Base-by-base conservation (phyloP, 2,797 vertebrate genomes). In the Alectoris magna region DNA sequence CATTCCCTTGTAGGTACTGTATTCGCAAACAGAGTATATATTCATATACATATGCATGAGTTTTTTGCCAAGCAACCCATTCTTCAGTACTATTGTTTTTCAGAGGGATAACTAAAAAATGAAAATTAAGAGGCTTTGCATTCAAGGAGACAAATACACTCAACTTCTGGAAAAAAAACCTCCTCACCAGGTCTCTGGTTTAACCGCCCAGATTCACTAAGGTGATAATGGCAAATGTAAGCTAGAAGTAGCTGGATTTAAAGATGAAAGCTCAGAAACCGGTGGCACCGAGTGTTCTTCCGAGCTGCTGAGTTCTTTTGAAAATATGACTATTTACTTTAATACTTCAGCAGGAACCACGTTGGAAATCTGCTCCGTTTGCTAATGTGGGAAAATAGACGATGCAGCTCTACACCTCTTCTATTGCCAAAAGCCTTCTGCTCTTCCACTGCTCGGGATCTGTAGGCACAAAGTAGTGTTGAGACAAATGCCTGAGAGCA, bases 401-500 rank as follows among this genome's bases (percentile, higher is more conserved):
- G 0, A 11, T 71, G 80, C 69, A 56, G 60, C 86, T 86, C 89
- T 90, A 73, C 48, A 78, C 48, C 51, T 22, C 73, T 86, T 8
- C 8, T 66, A 31, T 27, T 81, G 95, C 89, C 85, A 92, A 51
- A 69, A 87, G 41, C 0, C 84, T 92, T 69, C 63, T 63, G 91
- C 67, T 75, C 83, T 91, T 84, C 67, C 68, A 23, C 39, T 51
- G 66, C 84, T 46, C 26, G 73, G 87, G 79, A 91, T 85, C 88
- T 83, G 82, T 5, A 78, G 84, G 76, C 94, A 82, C 74, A 5
- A 41, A 81, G 77, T 11, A 17, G 83, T 82, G 94, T 63, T 94
- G 94, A 94, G 93, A 84, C 70, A 88, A 94, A 93, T 73, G 94
- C 91, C 93, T 11, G 14, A 29, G 77, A 88, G 94, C 90, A n/a